phyloP scores from a whole-genome alignment of 23 tunicate genomes.

The Oikopleura albicans region DNA sequence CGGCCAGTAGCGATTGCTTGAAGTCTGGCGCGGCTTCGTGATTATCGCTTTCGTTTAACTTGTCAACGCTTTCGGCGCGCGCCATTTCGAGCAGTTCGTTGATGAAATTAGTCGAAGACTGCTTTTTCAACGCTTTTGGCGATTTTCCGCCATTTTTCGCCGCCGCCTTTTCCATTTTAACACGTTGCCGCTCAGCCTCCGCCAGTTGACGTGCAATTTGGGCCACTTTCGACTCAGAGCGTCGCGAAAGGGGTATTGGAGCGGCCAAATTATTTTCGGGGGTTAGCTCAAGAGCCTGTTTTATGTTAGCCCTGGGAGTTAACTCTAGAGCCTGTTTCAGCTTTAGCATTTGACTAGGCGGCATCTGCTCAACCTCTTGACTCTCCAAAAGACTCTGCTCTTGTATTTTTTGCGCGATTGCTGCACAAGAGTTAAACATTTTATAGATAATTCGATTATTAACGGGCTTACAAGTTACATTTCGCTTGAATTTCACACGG shows the following conservation, averaged over 20 bases:
- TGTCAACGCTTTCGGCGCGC: background rate
- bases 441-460: no score
- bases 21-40: background rate
- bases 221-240: slow-evolving; percentile 15
- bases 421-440: no score
- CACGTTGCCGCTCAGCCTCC: background rate
- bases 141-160: background rate
- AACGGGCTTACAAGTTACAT: no score
- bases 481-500: no score
- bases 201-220: slow-evolving; percentile 4
- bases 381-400: background rate
- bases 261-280: no score
- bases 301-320: no score
- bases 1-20: slow-evolving; percentile 13
- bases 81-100: slow-evolving; percentile 9
- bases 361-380: background rate
- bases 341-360: background rate
- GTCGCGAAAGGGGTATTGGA: slow-evolving; percentile 12
- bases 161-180: background rate
- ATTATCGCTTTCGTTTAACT: background rate
- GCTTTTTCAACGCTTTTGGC: background rate
- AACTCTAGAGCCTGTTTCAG: background rate
- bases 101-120: background rate
- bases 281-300: no score
- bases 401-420: slow-evolving; percentile 8